Evolutionary conservation across 2,888 invertebrate species (phyloP), one percentile per base, ranked within the genome.

Genomic region (Dinocampus coccinellae): DNA sequence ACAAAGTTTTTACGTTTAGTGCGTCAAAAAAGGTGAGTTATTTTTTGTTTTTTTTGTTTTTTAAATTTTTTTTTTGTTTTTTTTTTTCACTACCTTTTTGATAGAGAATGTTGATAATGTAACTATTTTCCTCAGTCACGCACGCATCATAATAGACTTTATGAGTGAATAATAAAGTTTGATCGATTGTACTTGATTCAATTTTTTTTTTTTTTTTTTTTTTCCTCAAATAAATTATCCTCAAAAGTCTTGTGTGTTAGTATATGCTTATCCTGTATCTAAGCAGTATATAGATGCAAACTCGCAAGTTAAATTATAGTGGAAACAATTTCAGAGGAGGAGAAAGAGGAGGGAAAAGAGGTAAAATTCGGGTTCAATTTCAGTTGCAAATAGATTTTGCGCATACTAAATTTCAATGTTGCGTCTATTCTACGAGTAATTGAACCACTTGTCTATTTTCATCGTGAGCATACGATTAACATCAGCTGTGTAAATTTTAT

Each of bases 1-100:
- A 62, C 69, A 42, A 36, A 33, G 47, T 52, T 62, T 62, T 7
- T 3, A n/a, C 11, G 72, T 66, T 70, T 36, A 60, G 64, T 71
- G 69, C 53, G 69, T 62, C 26, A 34, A 69, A 65, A 75, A 73
- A 70, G 70, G 77, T 75, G 53, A 74, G 73, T 55, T 66, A 71
- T 73, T 75, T 72, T 39, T 66, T 22, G 13, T 53, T 1, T 9
- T 57, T 20, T 42, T 26, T 13, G 9, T 13, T 33, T 39, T 53
- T 13, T 26, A n/a, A n/a, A n/a, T n/a, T n/a, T n/a, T n/a, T n/a
- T n/a, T n/a, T n/a, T n/a, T 66, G 72, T 73, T 75, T 72, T 39
- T 66, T 22, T 39, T 53, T 1, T 9, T 57, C 26, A 26, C 55
- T 13, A n/a, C 26, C 52, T 39, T 53, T 13, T 26, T 61, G 26